Evolutionary conservation across 2,797 vertebrate genomes (phyloP), one percentile per base, ranked within the genome.

Genomic region (Xenopus petersii): DNA sequence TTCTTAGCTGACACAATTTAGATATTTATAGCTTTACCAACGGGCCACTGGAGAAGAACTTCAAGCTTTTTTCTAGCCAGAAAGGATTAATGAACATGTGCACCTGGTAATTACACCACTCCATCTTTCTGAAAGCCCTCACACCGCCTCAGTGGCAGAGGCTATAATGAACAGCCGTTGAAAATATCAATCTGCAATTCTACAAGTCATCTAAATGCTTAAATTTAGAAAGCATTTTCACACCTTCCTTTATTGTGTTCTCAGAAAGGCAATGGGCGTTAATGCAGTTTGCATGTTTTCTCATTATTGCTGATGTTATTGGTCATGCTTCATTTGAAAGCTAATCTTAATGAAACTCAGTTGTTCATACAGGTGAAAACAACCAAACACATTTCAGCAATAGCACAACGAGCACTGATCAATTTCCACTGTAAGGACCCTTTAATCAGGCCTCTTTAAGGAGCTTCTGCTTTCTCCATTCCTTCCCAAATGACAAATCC

Each of bases 1-100:
- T 91, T 89, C 87, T 89, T 89, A 87, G 86, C 86, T 89, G 87
- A 91, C 90, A 91, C 88, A 92, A 89, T 93, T 92, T 89, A 88
- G 90, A 88, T 92, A 92, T 91, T 92, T 91, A 92, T 91, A 92
- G 88, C 87, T 90, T 90, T 91, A 90, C 74, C 86, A 89, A 91
- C 87, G 86, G 89, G 87, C 89, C 87, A 89, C 84, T 90, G 87
- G 85, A 91, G 86, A 91, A 90, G 88, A 91, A 90, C 86, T 85
- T 88, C 82, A 87, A 89, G 86, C 82, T 90, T 89, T 30, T 88
- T 88, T 81, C 86, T 87, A 88, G 87, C 83, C 83, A 88, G 85
- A 81, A 87, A 92, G 90, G 88, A 93, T 92, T 91, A 92, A 92
- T 90, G 88, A 91, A 90, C 84, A 85, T 86, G 87, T 89, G 87